Conservation (phyloP, 2,888 invertebrate genomes). For the Cyclophora albipunctata region DNA sequence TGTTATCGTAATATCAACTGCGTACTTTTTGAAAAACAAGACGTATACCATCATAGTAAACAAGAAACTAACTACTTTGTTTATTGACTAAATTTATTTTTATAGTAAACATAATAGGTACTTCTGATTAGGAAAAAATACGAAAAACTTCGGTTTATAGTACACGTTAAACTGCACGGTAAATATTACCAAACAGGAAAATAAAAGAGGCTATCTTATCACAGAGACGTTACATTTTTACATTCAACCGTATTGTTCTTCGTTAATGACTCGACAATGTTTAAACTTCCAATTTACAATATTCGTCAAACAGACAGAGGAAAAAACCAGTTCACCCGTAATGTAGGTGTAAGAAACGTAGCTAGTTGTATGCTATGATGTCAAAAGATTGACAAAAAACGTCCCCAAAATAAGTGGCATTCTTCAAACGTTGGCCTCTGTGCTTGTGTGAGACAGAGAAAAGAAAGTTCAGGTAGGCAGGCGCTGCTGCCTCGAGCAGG, state of each 20-base stretch:
- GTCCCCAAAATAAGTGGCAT: slow-evolving; percentile 37
- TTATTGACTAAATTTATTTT: too few relatives aligned
- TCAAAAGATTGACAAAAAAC: slow-evolving; percentile 39
- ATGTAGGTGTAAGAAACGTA: slow-evolving; percentile 5
- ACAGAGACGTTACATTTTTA: slow-evolving; percentile 3
- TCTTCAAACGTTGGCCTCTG: slow-evolving; percentile 37
- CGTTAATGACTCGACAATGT: too few relatives aligned
- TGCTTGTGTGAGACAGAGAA: slow-evolving; percentile 61
- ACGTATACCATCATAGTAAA: too few relatives aligned
- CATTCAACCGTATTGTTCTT: slow-evolving; percentile 1
- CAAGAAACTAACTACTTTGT: too few relatives aligned
- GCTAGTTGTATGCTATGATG: slow-evolving; percentile 22
- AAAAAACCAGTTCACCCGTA: slow-evolving; percentile 9
- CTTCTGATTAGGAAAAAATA: too few relatives aligned
- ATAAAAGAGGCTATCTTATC: slow-evolving; percentile 20
- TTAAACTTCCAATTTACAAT: too few relatives aligned
- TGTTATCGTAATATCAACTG: too few relatives aligned
- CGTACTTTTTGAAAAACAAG: too few relatives aligned
- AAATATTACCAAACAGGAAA: slow-evolving; percentile 11
- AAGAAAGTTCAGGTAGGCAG: slow-evolving; percentile 70
- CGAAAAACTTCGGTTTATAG: too few relatives aligned
- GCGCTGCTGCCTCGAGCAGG: slow-evolving; percentile 46
- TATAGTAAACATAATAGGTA: too few relatives aligned
- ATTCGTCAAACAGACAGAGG: not conserved
- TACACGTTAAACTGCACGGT: too few relatives aligned